A percentile compares a stretch with the other conserved stretches of the same genome.
These are phyloP conservation scores for Megalonaias nervosa DNA, from an alignment of 1,140 invertebrate genomes.

Conservation along the genomic window DNA sequence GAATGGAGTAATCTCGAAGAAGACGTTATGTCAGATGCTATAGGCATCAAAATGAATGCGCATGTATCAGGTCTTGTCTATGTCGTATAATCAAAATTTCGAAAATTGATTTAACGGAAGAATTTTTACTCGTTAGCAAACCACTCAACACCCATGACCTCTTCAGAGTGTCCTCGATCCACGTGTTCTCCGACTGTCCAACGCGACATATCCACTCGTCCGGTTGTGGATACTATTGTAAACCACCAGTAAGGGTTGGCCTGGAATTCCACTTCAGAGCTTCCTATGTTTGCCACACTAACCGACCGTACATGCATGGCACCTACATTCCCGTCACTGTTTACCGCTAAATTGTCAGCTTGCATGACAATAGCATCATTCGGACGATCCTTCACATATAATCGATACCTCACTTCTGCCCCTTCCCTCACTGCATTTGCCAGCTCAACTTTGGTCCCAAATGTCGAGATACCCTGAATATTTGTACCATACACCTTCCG, in stretches of 20 bases:
- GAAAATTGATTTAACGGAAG: no score
- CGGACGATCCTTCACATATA: slow-evolving; percentile 5
- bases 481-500: slow-evolving; percentile 27
- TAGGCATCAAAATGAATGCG: no score
- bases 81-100: no score
- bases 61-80: no score
- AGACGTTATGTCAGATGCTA: no score
- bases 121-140: slow-evolving; percentile 4
- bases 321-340: slow-evolving; percentile 30
- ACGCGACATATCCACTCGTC: slow-evolving; percentile 32
- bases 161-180: slow-evolving; percentile 28
- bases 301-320: slow-evolving; percentile 34
- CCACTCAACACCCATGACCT: slow-evolving; percentile 31
- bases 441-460: slow-evolving; percentile 21
- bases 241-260: slow-evolving; percentile 36
- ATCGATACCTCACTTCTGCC: slow-evolving; percentile 30
- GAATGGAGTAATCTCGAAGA: no score
- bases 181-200: slow-evolving; percentile 38
- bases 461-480: slow-evolving; percentile 16
- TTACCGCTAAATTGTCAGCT: slow-evolving; percentile 33
- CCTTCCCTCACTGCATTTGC: slow-evolving; percentile 30
- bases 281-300: slow-evolving; percentile 26
- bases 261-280: slow-evolving; percentile 33
- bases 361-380: slow-evolving; percentile 29
- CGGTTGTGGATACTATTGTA: slow-evolving; percentile 34